Evolutionary conservation across 2,888 invertebrate genomes (phyloP), one percentile per base, ranked within the genome.

Genomic region (Hesperia comma): DNA sequence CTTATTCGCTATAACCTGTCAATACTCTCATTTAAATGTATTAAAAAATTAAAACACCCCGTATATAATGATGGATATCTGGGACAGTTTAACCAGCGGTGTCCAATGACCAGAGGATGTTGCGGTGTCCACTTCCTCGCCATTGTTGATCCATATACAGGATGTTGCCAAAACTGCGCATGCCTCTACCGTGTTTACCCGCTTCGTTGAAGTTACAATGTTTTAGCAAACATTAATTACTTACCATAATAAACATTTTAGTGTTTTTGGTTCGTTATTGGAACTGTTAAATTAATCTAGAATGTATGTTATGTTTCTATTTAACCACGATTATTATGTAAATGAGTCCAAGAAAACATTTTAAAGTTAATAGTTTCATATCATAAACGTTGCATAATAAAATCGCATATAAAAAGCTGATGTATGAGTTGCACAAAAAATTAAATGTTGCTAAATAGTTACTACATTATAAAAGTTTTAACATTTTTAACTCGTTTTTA

Each of bases 121-220:
- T 90, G 90, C 90, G 90, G 89, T 87, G 85, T 85, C 84, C 85
- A 89, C 88, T 87, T 91, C 92, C 91, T 83, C 76, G 72, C 74
- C 71, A 69, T 68, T 86, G 90, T 88, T 87, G 87, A 79, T 82
- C 80, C 72, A 73, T 74, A 49, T 72, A 81, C 89, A 88, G 92
- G 90, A 92, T 92, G 92, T 92, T 92, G 87, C 91, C 88, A 86
- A 92, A 91, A 90, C 87, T 85, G 72, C 75, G 74, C 70, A 70
- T 70, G 69, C 74, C 73, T 69, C 74, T 70, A 71, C 71, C 17
- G 17, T 55, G 67, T 67, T 67, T 67, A 49, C 60, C 26, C 41
- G 53, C 53, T 53, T 41, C 53, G 69, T 70, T 73, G 56, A 68
- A 70, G 67, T 73, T 72, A 74, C 73, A 81, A 80, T 77, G 74